Evolutionary conservation across 2,113 vertebrate genomes (phyloP).

Genomic region (Notechis scutatus): DNA sequence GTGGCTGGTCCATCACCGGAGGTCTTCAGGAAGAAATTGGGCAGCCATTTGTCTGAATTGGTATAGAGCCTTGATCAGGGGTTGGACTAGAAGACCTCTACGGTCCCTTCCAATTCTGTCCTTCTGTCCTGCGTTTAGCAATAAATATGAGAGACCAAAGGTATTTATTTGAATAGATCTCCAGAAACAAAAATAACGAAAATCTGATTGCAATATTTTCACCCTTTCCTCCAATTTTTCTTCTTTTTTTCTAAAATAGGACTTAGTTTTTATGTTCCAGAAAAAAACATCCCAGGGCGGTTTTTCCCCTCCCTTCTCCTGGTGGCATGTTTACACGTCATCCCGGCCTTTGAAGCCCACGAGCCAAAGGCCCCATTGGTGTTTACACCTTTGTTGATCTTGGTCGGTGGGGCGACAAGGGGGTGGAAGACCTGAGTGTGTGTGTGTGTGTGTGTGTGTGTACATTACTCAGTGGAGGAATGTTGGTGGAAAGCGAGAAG

Average conservation of each 20-base stretch:
- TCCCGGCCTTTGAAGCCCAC: slow-evolving; percentile 45
- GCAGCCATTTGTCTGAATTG: no score
- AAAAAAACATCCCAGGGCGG: not conserved
- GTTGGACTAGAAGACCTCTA: no score
- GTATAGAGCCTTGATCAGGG: no score
- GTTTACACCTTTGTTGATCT: slow-evolving; percentile 55
- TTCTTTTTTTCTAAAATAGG: slow-evolving; percentile 18
- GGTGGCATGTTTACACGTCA: not conserved
- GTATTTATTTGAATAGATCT: not conserved
- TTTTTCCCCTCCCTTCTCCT: not conserved
- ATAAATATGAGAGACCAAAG: not conserved
- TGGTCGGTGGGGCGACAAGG: slow-evolving; percentile 47
- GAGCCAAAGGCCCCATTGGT: slow-evolving; percentile 41
- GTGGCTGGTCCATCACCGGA: no score
- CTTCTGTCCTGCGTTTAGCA: not conserved
- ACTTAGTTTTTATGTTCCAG: slow-evolving; percentile 11
- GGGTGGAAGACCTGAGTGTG: slow-evolving; percentile 51
- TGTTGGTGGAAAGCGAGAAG: slow-evolving; percentile 51
- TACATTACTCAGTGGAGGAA: slow-evolving; percentile 54
- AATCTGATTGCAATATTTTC: not conserved
- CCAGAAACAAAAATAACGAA: slow-evolving; percentile 29
- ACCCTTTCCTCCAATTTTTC: not conserved
- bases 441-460: slow-evolving; percentile 14
- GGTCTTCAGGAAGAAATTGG: no score
- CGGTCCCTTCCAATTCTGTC: not conserved